These are phyloP conservation scores for Uria lomvia DNA, from an alignment of 2,113 vertebrate species.

Conservation along the genomic window DNA sequence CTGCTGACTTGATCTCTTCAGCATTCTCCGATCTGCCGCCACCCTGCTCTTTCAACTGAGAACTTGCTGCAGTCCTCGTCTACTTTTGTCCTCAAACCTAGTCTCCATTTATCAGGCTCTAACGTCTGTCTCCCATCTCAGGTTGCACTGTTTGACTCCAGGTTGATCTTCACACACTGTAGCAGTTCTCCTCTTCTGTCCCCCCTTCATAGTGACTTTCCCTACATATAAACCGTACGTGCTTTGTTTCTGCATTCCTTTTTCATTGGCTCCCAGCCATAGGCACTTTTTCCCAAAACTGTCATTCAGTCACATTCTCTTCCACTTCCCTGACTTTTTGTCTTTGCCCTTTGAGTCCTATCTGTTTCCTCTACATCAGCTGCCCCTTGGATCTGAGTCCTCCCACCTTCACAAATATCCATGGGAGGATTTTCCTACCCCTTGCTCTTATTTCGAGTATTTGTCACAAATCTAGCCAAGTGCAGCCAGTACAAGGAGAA, in stretches of 20 bases:
- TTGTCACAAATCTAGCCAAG: background rate
- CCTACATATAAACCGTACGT: accelerated
- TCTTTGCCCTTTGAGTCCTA: background rate
- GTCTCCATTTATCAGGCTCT: background rate
- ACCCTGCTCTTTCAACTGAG: background rate
- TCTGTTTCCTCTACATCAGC: background rate
- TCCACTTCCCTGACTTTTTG: background rate
- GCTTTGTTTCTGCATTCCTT: background rate
- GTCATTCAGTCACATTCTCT: background rate
- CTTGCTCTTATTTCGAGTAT: background rate
- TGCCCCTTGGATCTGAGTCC: background rate
- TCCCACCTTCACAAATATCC: background rate
- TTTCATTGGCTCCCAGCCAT: background rate
- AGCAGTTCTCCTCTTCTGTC: background rate
- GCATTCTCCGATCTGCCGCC: background rate
- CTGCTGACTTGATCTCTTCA: background rate
- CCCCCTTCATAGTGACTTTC: background rate
- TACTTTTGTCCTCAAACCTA: background rate
- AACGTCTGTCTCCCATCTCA: background rate
- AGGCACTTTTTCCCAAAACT: background rate
- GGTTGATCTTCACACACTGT: background rate
- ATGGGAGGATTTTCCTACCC: background rate
- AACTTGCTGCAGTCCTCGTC: background rate
- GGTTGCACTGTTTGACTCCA: background rate
- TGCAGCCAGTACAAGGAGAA: background rate